Base-by-base conservation (phyloP, 2,888 invertebrate species). In the Chrysopilus asiliformis region DNA sequence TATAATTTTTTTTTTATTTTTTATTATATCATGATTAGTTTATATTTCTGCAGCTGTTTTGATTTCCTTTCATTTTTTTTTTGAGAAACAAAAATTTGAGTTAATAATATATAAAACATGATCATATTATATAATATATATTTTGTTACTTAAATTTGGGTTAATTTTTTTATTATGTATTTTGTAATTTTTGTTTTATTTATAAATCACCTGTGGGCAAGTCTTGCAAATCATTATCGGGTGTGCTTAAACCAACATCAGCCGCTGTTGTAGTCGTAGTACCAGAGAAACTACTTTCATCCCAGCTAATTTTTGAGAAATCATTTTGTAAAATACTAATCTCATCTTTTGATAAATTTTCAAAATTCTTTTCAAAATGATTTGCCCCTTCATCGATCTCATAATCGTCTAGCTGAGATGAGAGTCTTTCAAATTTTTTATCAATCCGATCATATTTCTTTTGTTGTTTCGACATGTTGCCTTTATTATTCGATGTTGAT, bases 231-330 rank as follows among this genome's bases (percentile, higher is more conserved):
- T 63, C 56, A 52, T 53, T 55, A 44, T 63, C 62, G 45, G 63
- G 62, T 28, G 63, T 63, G 48, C 47, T 58, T 44, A 54, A 55
- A 40, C 55, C 60, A 49, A 58, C 48, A 45, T 62, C 63, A 47
- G 54, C 60, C 47, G 56, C 48, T 30, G 56, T 58, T 27, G 44
- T 43, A 30, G n/a, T n/a, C n/a, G n/a, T n/a, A n/a, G n/a, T n/a
- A 59, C 57, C 58, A 27, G 56, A 55, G 20, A 62, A 62, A 28
- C 57, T 48, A 46, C 60, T 63, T 46, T 61, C 61, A 36, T 61
- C 62, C 60, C 63, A 62, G 56, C 61, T 63, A 39, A 63, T 56
- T 52, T 63, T 63, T 12, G 64, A 62, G 45, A 58, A 63, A 28
- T 63, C 62, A 38, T 52, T 57, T 50, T 63, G 63, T 32, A 63